Evolutionary conservation across 2,113 vertebrate species (phyloP), one percentile per base, ranked within the genome.

Genomic region (Nanger granti): DNA sequence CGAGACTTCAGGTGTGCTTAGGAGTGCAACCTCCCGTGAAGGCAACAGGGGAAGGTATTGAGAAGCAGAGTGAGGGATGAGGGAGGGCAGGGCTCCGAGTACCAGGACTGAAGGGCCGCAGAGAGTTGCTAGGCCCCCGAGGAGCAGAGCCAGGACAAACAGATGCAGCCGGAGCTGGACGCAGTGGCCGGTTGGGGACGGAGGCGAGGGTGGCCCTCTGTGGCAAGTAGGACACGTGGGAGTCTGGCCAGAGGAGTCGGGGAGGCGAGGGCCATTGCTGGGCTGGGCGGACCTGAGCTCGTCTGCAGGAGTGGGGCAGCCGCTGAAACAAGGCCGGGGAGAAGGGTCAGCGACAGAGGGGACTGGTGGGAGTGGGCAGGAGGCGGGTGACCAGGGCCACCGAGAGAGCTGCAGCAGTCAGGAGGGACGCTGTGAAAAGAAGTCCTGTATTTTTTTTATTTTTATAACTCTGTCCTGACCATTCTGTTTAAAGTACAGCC

Each of bases 181-280:
- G 2, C 22, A 28, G 86, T 18, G 34, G 22, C 44, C 2, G 5
- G 6, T 24, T 22, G 10, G 31, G 59, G 2, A 52, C 11, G 13
- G 57, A 4, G 47, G 49, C 13, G 49, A 84, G 49, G 29, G 9
- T 18, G 8, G 34, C 64, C 18, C 0, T 20, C 66, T 15, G 11
- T 1, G 9, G 26, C 47, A 18, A 10, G 3, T 4, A 1, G 47
- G 28, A 17, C 54, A 60, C 5, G 0, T 34, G 55, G 31, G 17
- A 52, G 22, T 37, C 8, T 47, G 28, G 8, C 24, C 24, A 2
- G 57, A 37, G 47, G 17, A 49, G 24, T 37, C 0, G 2, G 54
- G n/a, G 59, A 52, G 47, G 31, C 8, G 28, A n/a, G 55, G 44
- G 41, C 52, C 15, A 8, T 20, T 11, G 8, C 22, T 5, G 52